Evolutionary conservation across 2,888 invertebrate genomes (phyloP).

Genomic region (Tenthredo distinguenda): DNA sequence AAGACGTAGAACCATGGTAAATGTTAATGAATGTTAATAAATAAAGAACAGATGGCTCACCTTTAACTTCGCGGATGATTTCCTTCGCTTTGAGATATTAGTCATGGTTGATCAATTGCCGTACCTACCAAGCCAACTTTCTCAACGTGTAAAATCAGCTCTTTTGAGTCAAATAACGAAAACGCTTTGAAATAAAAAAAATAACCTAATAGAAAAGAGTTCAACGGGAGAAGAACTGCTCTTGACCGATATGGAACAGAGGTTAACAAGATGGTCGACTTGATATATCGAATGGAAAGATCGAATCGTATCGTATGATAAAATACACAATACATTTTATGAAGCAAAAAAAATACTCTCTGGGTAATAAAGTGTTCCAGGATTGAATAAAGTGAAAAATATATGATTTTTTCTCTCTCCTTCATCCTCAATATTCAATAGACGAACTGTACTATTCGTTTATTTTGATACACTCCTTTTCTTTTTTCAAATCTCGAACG

Average conservation of each 20-base stretch:
- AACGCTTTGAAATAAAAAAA: slow-evolving; percentile 1
- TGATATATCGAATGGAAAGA: background rate
- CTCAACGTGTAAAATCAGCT: slow-evolving; percentile 8
- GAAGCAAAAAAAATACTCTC: background rate
- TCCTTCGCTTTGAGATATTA: slow-evolving; percentile 80
- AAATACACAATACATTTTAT: background rate
- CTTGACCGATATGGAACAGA: slow-evolving; percentile 21
- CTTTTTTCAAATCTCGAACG: background rate
- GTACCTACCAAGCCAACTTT: background rate
- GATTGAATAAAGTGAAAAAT: background rate
- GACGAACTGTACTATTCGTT: background rate
- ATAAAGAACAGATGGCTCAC: slow-evolving; percentile 69
- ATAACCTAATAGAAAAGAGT: slow-evolving; percentile 3
- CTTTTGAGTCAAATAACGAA: slow-evolving; percentile 12
- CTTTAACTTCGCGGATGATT: slow-evolving; percentile 80
- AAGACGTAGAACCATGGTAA: background rate
- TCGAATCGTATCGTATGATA: background rate
- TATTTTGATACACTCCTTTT: background rate
- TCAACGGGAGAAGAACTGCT: background rate
- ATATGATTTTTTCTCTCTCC: background rate
- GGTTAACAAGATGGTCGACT: slow-evolving; percentile 12
- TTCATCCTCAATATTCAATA: background rate
- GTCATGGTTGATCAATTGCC: slow-evolving; percentile 77
- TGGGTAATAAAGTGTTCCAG: background rate
- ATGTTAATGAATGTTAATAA: slow-evolving; percentile 43